Conservation (phyloP, 92 coral and sea anemone species). For the Phymanthus crucifer region DNA sequence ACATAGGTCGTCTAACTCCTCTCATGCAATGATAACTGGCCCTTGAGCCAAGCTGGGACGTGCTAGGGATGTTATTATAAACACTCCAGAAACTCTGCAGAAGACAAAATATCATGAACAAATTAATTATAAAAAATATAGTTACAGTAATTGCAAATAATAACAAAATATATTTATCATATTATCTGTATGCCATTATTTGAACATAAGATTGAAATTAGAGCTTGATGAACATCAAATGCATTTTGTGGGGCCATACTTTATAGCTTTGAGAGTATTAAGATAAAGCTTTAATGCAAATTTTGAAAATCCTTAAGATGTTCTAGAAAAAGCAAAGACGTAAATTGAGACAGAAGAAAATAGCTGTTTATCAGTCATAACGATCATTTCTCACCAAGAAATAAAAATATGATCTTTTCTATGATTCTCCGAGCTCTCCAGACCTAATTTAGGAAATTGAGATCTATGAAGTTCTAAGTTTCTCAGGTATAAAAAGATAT, state of each 20-base stretch:
- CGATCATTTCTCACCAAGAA: background rate
- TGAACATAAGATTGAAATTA: background rate
- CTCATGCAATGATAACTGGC: constrained; percentile 99
- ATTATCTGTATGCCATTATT: too few relatives aligned
- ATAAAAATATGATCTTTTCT: background rate
- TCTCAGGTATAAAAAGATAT: background rate
- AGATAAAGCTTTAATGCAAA: background rate
- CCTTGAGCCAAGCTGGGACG: constrained; percentile 74
- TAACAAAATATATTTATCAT: background rate
- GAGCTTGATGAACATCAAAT: too few relatives aligned
- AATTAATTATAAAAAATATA: background rate
- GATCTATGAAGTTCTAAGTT: constrained; percentile 1
- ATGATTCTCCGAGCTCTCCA: background rate
- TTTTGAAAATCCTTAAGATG: background rate
- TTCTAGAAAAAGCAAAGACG: background rate
- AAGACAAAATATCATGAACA: background rate
- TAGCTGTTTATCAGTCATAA: background rate
- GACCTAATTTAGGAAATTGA: background rate
- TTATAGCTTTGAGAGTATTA: too few relatives aligned
- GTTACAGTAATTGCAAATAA: background rate
- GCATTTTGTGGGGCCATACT: too few relatives aligned
- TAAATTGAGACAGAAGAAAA: background rate
- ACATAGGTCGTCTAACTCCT: constrained; percentile 88
- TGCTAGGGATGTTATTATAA: constrained; percentile 82
- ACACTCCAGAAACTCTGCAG: constrained; percentile 99